These are phyloP conservation scores for Trypoxylon attenuatum DNA, from an alignment of 2,888 invertebrate species.

Conservation along the genomic window DNA sequence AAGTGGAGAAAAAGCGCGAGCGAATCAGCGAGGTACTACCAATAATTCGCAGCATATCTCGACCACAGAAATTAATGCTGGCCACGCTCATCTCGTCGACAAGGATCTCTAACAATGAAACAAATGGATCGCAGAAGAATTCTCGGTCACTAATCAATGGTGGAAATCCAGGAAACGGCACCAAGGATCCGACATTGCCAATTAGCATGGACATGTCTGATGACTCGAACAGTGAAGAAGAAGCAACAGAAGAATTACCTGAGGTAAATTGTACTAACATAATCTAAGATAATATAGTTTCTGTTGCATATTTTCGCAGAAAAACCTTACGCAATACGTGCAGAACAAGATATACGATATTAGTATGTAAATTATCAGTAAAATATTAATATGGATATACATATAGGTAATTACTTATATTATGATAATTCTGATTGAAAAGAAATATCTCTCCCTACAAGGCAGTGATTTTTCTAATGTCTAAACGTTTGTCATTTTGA, in stretches of 20 bases:
- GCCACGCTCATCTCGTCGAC: conserved; percentile 80
- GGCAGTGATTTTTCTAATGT: too few relatives aligned
- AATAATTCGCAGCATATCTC: conserved; percentile 80
- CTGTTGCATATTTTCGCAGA: too few relatives aligned
- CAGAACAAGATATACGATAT: too few relatives aligned
- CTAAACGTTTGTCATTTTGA: too few relatives aligned
- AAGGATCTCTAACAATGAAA: conserved; percentile 46
- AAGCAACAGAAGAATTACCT: conserved; percentile 57
- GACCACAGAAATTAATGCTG: conserved; percentile 79
- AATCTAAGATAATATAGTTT: background rate
- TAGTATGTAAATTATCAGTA: too few relatives aligned
- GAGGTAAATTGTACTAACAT: conserved; percentile 59
- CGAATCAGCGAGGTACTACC: conserved; percentile 81
- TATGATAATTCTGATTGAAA: too few relatives aligned
- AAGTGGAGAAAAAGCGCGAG: conserved; percentile 78
- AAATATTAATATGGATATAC: too few relatives aligned
- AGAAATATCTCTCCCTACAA: too few relatives aligned
- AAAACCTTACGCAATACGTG: too few relatives aligned
- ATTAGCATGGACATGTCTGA: conserved; percentile 73
- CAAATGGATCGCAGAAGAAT: conserved; percentile 53
- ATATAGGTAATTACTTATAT: too few relatives aligned
- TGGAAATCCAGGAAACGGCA: conserved; percentile 71
- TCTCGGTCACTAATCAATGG: conserved; percentile 79
- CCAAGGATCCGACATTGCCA: conserved; percentile 79
- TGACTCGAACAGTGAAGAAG: conserved; percentile 49